Evolutionary conservation across 2,797 vertebrate genomes (phyloP).

Genomic region (Vireo griseus): DNA sequence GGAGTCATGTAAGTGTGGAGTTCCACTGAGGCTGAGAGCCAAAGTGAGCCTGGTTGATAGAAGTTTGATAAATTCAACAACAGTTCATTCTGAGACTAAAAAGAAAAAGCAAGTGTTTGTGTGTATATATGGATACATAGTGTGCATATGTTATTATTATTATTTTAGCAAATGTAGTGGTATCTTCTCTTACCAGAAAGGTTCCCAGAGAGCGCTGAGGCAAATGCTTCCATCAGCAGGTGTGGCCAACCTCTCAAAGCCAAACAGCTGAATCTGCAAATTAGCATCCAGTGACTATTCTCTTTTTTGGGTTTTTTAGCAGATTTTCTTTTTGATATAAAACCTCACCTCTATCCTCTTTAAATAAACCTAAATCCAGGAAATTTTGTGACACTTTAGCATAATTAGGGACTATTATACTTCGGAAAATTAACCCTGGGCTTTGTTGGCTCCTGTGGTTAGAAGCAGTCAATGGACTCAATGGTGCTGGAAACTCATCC

Average conservation of each 20-base stretch:
- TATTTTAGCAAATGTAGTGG: neutral
- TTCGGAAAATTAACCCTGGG: neutral
- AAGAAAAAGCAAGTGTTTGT: accelerated
- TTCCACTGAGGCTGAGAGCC: neutral
- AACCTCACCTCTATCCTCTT: neutral
- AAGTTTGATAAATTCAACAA: neutral
- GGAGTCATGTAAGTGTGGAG: neutral
- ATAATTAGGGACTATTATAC: neutral
- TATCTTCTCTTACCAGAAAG: neutral
- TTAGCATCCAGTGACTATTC: neutral
- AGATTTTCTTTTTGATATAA: neutral
- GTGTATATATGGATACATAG: accelerated
- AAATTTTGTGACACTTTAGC: neutral
- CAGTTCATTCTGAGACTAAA: neutral
- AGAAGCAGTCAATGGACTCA: neutral
- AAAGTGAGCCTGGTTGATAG: neutral
- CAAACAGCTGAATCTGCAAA: neutral
- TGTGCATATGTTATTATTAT: neutral
- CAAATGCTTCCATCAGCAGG: neutral
- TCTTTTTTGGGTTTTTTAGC: neutral
- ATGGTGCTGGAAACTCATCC: neutral
- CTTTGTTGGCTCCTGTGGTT: neutral
- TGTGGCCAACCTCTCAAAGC: neutral
- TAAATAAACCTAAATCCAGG: neutral
- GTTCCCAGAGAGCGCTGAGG: neutral